Evolutionary conservation across 1,140 invertebrate species (phyloP).

Genomic region (Arctopsyche grandis): DNA sequence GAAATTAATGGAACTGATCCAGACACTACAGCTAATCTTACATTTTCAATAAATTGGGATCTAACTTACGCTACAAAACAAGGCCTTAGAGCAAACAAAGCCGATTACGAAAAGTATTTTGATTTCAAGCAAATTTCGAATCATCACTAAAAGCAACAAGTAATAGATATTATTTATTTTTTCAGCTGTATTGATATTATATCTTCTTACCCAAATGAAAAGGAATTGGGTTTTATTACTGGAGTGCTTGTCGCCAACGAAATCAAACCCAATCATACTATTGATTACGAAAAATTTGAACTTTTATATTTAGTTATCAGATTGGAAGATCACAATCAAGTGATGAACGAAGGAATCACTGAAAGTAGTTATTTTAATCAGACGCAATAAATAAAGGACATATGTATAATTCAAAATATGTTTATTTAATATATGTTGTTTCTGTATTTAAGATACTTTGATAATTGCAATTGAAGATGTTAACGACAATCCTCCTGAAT

Average conservation of each 20-base stretch:
- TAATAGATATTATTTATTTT: conserved; percentile 13
- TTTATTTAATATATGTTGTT: not conserved
- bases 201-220: conserved; percentile 56
- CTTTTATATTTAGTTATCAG: conserved; percentile 64
- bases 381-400: no score
- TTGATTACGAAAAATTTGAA: conserved; percentile 70
- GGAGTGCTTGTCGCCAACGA: conserved; percentile 60
- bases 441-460: conserved; percentile 47
- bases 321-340: conserved; percentile 63
- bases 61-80: conserved; percentile 67
- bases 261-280: conserved; percentile 60
- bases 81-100: conserved; percentile 57
- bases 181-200: conserved; percentile 61
- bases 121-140: not conserved
- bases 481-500: conserved; percentile 68
- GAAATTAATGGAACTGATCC: conserved; percentile 65
- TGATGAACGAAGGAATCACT: conserved; percentile 58
- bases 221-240: conserved; percentile 53
- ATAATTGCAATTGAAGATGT: conserved; percentile 64
- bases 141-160: not conserved
- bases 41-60: conserved; percentile 68
- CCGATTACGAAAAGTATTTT: conserved; percentile 58
- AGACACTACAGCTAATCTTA: conserved; percentile 66
- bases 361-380: conserved; percentile 57
- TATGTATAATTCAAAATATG: no score